Base-by-base conservation (phyloP, 2,888 invertebrate genomes). In the Ecdyonurus torrentis region DNA sequence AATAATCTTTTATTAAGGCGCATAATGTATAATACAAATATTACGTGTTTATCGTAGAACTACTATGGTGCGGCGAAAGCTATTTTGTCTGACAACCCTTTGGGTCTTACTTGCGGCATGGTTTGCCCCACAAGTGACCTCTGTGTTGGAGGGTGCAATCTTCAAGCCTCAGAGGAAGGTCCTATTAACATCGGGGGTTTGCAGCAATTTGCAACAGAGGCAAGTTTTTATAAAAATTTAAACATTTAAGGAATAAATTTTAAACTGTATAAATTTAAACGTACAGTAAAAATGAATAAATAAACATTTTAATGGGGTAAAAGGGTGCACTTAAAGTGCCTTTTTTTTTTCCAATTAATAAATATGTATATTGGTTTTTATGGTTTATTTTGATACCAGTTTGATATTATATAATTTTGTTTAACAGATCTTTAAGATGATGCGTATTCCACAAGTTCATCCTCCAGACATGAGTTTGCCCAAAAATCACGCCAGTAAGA, bases 81-180 rank as follows among this genome's bases (percentile, higher is more conserved):
- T 0, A 99, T 99, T 63, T 83, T 99, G 63, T 96, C 96, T 0
- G 98, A 99, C 73, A 99, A 99, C 74, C 98, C 99, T 0, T 76
- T 98, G 62, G 99, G 95, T 0, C 78, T 96, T 1, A 92, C 93
- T 0, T 95, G 95, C 70, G 95, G 95, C 24, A 99, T 99, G 98
- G 97, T 99, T 23, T 98, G 98, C 69, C 98, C 98, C 1, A 98
- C 98, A 0, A 96, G 95, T 72, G 98, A 99, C 75, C 83, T 99
- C 1, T 99, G 98, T 74, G 97, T 97, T 0, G 98, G 98, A 0
- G 95, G 96, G 0, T 99, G 98, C 75, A 99, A 99, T 76, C 79
- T 99, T 10, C 87, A 91, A 72, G 98, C 96, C 0, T 85, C 87
- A 10, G 99, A 99, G 74, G 97, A 98, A 74, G 99, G 99, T 0